A percentile compares a stretch with the other conserved stretches of the same genome.
These are phyloP conservation scores for Bovichtus variegatus DNA, from an alignment of 2,797 vertebrate genomes.

Conservation along the genomic window DNA sequence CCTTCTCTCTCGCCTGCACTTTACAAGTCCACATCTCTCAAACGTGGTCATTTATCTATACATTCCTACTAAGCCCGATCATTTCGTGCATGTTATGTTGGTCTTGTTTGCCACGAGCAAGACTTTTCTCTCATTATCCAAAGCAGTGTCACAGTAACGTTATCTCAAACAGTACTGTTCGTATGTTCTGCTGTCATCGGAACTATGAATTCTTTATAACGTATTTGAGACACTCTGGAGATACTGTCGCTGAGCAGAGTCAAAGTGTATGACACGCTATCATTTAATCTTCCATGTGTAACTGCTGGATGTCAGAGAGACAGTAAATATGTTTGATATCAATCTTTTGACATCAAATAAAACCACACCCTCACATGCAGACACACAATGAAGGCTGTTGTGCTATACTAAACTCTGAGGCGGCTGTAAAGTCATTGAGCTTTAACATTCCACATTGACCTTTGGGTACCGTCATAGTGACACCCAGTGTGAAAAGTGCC, in stretches of 20 bases:
- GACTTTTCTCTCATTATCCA: not conserved
- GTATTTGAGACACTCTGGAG: not conserved
- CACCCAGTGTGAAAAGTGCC: conserved; percentile 1
- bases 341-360: not conserved
- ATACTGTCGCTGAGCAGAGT: not conserved
- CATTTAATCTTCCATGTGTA: not conserved
- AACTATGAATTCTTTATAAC: not conserved
- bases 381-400: not conserved
- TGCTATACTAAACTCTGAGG: not conserved
- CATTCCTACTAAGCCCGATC: not conserved
- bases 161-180: not conserved
- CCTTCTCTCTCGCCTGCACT: conserved; percentile 9
- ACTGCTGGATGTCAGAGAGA: not conserved
- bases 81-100: not conserved
- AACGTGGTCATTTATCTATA: not conserved
- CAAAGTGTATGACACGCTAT: not conserved
- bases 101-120: not conserved
- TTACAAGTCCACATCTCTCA: not conserved
- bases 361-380: not conserved
- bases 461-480: conserved; percentile 32
- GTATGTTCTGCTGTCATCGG: not conserved
- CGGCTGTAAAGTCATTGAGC: not conserved
- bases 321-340: not conserved
- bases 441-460: conserved; percentile 36
- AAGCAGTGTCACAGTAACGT: not conserved